Base-by-base conservation (phyloP, 2,113 vertebrate genomes). In the Zosterops hypoxanthus region DNA sequence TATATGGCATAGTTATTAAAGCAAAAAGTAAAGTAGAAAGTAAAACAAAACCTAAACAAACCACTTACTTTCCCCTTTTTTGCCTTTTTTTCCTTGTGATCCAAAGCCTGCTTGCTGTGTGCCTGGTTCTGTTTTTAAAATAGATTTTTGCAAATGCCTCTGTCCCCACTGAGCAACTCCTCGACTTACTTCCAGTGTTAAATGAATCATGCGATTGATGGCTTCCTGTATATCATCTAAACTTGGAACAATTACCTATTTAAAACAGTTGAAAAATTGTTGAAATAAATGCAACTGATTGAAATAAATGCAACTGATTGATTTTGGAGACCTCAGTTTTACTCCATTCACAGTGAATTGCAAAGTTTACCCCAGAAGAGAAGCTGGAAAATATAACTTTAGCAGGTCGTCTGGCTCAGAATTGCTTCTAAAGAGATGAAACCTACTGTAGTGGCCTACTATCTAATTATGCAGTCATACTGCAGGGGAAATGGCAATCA, bases 211-310 rank as follows among this genome's bases (percentile, higher is more conserved):
- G 12, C 78, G 96, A 90, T 98, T 98, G 73, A 99, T 97, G 68
- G 96, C 97, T 29, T 98, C 97, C 69, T 99, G 99, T 80, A 99
- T 98, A 70, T 98, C 97, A 18, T 98, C 98, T 78, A 99, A 95
- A 92, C 96, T 98, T 47, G 99, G 99, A 81, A 97, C 80, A 55
- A 99, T 98, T 7, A 98, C 96, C 98, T 99, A 75, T 59, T 64
- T 49, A n/a, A 93, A 95, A 93, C 31, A 96, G 24, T 63, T 50
- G 34, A 87, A 64, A 68, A 56, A 53, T 6, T 64, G 29, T 55
- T 93, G 19, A 83, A 92, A 83, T 75, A 86, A 86, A 84, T 36
- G 39, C 33, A 92, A 50, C 9, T 15, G 19, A 41, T 5, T 57
- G 20, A 83, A 92, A 83, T 75, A 86, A 86, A 84, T 36, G 39